phyloP scores from a whole-genome alignment of 2,797 vertebrate species.

The Scomberomorus guttatus region DNA sequence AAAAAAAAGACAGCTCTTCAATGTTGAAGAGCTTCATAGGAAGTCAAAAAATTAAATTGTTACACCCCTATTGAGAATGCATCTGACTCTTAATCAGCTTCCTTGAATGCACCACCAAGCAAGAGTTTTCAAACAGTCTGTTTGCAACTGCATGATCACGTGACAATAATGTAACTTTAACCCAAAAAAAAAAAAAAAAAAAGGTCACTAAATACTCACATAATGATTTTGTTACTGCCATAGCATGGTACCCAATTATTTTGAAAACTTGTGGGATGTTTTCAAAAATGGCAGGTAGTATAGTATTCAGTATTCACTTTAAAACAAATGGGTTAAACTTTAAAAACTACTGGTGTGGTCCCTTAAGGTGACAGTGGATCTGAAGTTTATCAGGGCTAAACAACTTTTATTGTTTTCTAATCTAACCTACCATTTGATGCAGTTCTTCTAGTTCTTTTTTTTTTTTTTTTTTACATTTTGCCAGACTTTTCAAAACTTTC shows the following conservation, averaged over 20 bases:
- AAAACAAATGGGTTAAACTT: neutral
- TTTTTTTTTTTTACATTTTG: neutral
- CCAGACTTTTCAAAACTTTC: conserved; percentile 30
- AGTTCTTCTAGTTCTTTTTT: neutral
- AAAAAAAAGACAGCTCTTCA: no score
- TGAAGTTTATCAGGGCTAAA: neutral
- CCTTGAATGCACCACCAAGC: neutral
- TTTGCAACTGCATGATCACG: neutral
- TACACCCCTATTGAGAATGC: neutral
- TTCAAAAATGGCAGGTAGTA: neutral
- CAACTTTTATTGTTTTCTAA: neutral
- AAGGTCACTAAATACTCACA: neutral
- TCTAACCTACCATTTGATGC: neutral
- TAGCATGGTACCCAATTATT: neutral
- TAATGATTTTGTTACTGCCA: neutral
- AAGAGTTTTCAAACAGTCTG: neutral
- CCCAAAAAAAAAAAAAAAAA: neutral
- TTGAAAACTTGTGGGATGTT: neutral
- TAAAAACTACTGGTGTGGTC: neutral
- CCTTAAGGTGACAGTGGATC: neutral
- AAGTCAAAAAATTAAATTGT: neutral
- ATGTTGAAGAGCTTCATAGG: no score
- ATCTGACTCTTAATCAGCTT: neutral
- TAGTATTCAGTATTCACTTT: neutral
- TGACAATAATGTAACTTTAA: neutral